phyloP scores from a whole-genome alignment of 2,888 invertebrate genomes.

The Orthosia cruda region DNA sequence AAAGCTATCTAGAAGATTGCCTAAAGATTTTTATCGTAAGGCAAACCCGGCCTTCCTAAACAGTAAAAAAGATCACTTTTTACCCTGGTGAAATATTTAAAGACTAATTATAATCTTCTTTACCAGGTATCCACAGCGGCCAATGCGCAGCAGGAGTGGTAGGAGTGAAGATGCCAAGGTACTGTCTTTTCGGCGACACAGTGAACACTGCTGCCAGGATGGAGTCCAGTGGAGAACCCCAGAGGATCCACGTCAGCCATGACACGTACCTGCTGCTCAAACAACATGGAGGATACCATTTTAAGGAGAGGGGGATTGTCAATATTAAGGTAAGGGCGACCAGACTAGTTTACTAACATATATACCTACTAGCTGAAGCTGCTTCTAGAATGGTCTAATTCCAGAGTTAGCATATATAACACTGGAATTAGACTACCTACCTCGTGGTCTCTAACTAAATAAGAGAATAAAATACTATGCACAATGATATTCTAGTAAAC shows the following conservation, averaged over 20 bases:
- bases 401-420: neutral
- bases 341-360: too few species aligned
- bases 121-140: conserved; percentile 90
- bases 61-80: too few species aligned
- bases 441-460: too few species aligned
- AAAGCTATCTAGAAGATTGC: too few species aligned
- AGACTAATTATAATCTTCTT: neutral
- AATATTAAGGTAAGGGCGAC: conserved; percentile 93
- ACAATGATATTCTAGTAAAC: too few species aligned
- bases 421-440: too few species aligned
- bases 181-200: conserved; percentile 96
- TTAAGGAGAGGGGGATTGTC: conserved; percentile 94
- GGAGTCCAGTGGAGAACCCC: conserved; percentile 95
- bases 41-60: too few species aligned
- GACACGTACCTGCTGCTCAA: conserved; percentile 93
- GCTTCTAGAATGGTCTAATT: too few species aligned
- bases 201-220: conserved; percentile 96
- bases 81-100: neutral
- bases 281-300: conserved; percentile 94
- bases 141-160: conserved; percentile 96
- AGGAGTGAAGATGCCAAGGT: conserved; percentile 96
- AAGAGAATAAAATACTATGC: too few species aligned
- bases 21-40: too few species aligned
- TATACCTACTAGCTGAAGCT: too few species aligned
- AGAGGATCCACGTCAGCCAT: conserved; percentile 95